Evolutionary conservation across 2,888 invertebrate genomes (phyloP).

Genomic region (Nomada lathburiana): DNA sequence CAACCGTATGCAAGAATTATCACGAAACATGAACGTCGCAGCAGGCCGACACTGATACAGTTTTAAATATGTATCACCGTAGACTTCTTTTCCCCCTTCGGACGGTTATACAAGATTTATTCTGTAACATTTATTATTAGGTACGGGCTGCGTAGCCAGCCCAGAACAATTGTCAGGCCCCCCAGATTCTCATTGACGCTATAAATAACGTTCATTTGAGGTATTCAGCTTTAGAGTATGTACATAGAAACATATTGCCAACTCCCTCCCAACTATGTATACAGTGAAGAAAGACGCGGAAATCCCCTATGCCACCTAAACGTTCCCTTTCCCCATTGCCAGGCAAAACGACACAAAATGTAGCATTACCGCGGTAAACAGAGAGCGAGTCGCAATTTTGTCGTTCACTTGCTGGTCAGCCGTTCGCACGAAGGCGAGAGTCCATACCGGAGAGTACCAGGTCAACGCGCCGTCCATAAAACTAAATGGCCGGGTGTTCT

Average conservation of each 20-base stretch:
- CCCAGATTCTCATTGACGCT: no score
- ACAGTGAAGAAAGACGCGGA: not conserved
- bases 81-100: no score
- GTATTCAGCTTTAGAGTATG: not conserved
- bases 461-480: constrained; percentile 75
- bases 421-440: constrained; percentile 6
- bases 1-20: no score
- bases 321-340: constrained; percentile 16
- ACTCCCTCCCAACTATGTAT: no score
- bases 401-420: not conserved
- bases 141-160: no score
- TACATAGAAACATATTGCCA: no score
- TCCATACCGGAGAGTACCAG: constrained; percentile 36
- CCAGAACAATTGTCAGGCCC: no score
- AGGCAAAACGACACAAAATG: constrained; percentile 9
- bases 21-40: no score
- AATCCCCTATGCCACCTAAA: constrained; percentile 32
- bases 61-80: no score
- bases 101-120: no score
- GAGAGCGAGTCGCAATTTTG: constrained; percentile 41
- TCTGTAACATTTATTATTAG: no score
- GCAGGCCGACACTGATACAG: no score
- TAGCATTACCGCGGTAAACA: constrained; percentile 49
- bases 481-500: constrained; percentile 71
- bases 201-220: not conserved